These are phyloP conservation scores for Reticulitermes speratus DNA, from an alignment of 1,140 invertebrate genomes.

Conservation along the genomic window DNA sequence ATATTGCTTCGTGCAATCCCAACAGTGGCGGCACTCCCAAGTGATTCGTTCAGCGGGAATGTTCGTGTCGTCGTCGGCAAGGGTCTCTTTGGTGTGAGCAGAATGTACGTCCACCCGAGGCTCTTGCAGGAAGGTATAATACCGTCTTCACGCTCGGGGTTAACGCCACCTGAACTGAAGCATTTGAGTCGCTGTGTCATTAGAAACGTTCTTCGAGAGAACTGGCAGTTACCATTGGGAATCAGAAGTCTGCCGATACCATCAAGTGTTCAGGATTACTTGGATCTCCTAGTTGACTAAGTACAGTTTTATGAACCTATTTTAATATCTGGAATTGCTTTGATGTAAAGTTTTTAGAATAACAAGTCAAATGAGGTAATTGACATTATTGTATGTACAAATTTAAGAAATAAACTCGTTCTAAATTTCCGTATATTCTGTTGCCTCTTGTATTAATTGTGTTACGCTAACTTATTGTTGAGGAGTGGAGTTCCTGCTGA, in stretches of 20 bases:
- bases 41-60: slow-evolving; percentile 38
- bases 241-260: slow-evolving; percentile 67
- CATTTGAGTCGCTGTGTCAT: slow-evolving; percentile 62
- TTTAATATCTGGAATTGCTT: too few species aligned
- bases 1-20: slow-evolving; percentile 56
- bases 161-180: slow-evolving; percentile 38
- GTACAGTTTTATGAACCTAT: too few species aligned
- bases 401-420: too few species aligned
- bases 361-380: too few species aligned
- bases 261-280: slow-evolving; percentile 59
- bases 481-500: too few species aligned
- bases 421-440: too few species aligned
- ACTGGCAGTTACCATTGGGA: slow-evolving; percentile 70
- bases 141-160: background rate
- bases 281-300: slow-evolving; percentile 69
- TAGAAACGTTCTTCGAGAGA: slow-evolving; percentile 60
- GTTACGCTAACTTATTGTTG: too few species aligned
- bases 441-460: too few species aligned
- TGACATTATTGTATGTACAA: too few species aligned
- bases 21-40: slow-evolving; percentile 58
- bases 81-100: background rate
- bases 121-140: background rate
- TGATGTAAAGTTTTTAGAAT: too few species aligned
- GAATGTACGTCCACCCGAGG: slow-evolving; percentile 24
- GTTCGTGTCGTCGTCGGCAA: background rate